phyloP scores from a whole-genome alignment of 2,113 vertebrate genomes.

The Sturnira hondurensis region DNA sequence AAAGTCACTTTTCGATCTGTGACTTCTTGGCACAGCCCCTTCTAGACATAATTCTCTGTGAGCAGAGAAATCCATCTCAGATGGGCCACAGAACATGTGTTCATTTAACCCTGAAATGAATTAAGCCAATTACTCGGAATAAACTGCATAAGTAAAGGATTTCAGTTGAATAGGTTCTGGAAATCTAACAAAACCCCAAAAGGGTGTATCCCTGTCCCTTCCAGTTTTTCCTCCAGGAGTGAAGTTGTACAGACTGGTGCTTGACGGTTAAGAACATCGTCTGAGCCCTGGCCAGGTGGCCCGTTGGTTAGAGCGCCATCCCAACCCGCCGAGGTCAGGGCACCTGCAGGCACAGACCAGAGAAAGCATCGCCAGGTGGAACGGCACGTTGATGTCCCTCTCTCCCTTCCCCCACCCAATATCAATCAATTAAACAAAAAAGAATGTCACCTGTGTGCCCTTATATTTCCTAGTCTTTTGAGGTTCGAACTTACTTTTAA shows the following conservation, averaged over 20 bases:
- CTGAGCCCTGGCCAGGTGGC: no score
- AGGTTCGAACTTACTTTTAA: neutral
- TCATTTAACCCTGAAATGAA: neutral
- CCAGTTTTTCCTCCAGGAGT: neutral
- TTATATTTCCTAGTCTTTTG: neutral
- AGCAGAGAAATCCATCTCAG: neutral
- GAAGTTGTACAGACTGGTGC: fast-evolving
- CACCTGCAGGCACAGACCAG: no score
- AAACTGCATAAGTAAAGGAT: neutral
- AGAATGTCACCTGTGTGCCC: neutral
- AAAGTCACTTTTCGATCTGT: neutral
- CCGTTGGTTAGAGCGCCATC: no score
- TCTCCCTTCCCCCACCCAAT: no score
- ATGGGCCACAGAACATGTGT: neutral
- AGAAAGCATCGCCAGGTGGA: no score
- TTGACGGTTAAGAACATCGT: neutral
- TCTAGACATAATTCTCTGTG: neutral
- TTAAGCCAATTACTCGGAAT: neutral
- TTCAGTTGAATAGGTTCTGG: neutral
- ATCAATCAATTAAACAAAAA: no score
- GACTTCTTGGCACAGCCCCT: neutral
- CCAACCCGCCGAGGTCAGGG: no score
- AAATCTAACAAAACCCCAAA: neutral
- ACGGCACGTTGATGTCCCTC: no score
- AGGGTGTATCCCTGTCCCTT: no score